Conservation (phyloP, 2,113 vertebrate species). For the Porphyrio hochstetteri region DNA sequence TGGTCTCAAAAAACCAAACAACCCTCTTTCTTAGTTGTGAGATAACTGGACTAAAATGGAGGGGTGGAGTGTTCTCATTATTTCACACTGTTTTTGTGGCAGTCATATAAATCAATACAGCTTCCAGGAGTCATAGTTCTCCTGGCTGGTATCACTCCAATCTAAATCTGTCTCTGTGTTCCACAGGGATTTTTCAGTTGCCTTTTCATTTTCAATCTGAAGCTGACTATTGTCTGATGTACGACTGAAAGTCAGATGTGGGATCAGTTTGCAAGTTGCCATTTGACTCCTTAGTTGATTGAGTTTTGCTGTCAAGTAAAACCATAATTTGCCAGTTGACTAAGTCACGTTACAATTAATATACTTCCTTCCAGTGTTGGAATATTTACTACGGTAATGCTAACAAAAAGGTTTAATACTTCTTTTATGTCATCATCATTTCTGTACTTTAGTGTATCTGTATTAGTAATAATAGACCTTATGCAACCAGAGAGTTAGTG, state of each 20-base stretch:
- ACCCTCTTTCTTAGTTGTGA: not conserved
- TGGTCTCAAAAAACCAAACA: not conserved
- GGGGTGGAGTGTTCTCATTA: rapidly evolving
- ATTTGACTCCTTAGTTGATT: not conserved
- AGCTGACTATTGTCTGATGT: not conserved
- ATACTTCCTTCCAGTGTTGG: not conserved
- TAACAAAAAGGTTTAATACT: not conserved
- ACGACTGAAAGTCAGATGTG: not conserved
- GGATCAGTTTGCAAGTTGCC: not conserved
- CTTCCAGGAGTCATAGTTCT: not conserved
- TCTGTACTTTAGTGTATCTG: not conserved
- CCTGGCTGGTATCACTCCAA: not conserved
- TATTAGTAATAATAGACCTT: not conserved
- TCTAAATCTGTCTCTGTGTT: not conserved
- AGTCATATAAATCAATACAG: not conserved
- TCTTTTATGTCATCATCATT: not conserved
- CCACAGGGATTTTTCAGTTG: rapidly evolving
- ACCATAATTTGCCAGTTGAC: not conserved
- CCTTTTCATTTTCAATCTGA: not conserved
- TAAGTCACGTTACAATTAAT: not conserved
- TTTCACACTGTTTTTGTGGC: not conserved
- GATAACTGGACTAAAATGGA: not conserved
- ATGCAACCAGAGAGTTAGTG: not conserved
- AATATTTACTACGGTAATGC: not conserved
- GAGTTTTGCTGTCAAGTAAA: not conserved